A percentile compares a stretch with the other conserved stretches of the same genome.
Evolutionary conservation across 2,888 invertebrate genomes (phyloP).

Genomic region (Tenthredo notha): DNA sequence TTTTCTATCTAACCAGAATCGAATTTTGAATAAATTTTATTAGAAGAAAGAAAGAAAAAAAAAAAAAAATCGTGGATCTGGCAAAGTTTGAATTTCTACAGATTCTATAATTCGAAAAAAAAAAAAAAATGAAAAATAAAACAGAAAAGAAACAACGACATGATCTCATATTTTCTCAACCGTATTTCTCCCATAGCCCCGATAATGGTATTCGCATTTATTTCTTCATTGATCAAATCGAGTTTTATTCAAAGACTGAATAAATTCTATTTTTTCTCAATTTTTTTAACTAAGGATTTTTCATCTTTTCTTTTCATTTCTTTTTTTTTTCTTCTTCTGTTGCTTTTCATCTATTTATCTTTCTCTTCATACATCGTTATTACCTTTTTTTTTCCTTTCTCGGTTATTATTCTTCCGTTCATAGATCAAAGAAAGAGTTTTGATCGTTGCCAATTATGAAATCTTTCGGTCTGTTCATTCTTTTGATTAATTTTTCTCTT

Average conservation of each 20-base stretch:
- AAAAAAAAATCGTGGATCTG: too few relatives aligned
- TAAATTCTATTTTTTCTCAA: neutral
- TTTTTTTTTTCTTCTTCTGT: too few relatives aligned
- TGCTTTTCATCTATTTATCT: too few relatives aligned
- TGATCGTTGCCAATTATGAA: slow-evolving; percentile 18
- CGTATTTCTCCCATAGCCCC: too few relatives aligned
- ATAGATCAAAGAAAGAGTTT: slow-evolving; percentile 12
- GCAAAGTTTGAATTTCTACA: too few relatives aligned
- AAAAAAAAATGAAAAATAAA: too few relatives aligned
- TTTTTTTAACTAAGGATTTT: too few relatives aligned
- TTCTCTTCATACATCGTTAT: neutral
- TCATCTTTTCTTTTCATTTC: too few relatives aligned
- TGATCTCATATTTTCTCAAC: too few relatives aligned
- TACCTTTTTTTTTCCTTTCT: neutral
- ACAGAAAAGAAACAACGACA: too few relatives aligned
- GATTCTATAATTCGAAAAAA: too few relatives aligned
- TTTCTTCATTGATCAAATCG: neutral
- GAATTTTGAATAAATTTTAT: neutral
- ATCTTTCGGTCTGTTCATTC: neutral
- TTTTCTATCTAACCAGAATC: neutral
- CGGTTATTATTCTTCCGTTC: neutral
- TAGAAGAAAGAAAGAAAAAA: neutral
- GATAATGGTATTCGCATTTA: neutral
- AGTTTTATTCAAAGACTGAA: neutral
- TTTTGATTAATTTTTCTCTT: slow-evolving; percentile 26